Percentiles rank a stretch among this genome's conserved stretches.
These are phyloP conservation scores for Nettapus auritus DNA, from an alignment of 2,113 vertebrate species.

Conservation along the genomic window DNA sequence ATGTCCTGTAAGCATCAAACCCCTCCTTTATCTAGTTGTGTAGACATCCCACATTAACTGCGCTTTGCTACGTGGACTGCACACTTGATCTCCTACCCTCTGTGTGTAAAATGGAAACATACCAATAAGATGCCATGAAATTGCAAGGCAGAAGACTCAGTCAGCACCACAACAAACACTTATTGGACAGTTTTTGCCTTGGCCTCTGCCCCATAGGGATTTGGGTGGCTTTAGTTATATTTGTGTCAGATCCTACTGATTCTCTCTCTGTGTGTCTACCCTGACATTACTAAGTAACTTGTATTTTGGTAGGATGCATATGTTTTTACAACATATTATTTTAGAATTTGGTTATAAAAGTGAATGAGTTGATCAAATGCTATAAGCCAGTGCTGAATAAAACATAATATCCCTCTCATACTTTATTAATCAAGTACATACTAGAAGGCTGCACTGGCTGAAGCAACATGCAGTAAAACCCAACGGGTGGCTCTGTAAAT, in stretches of 20 bases:
- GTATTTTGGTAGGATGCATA: background rate
- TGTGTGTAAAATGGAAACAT: background rate
- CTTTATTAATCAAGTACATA: background rate
- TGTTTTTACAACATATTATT: background rate
- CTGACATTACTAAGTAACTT: background rate
- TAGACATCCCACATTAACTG: background rate
- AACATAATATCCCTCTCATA: background rate
- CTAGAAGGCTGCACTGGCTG: background rate
- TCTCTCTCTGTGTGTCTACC: background rate
- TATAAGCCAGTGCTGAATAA: background rate
- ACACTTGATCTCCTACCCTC: background rate
- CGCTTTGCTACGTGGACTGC: background rate
- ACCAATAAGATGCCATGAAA: background rate
- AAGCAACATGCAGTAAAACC: background rate
- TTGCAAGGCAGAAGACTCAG: background rate
- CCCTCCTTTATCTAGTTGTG: accelerated
- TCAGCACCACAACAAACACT: background rate
- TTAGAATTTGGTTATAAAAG: background rate
- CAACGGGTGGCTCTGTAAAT: background rate
- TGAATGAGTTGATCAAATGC: background rate
- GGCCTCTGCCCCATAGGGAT: background rate
- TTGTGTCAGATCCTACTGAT: background rate
- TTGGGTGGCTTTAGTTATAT: background rate
- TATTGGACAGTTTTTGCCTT: background rate
- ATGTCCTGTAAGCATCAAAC: conserved; percentile 83